phyloP scores from a whole-genome alignment of 2,113 vertebrate species.

The Hyperoodon ampullatus region DNA sequence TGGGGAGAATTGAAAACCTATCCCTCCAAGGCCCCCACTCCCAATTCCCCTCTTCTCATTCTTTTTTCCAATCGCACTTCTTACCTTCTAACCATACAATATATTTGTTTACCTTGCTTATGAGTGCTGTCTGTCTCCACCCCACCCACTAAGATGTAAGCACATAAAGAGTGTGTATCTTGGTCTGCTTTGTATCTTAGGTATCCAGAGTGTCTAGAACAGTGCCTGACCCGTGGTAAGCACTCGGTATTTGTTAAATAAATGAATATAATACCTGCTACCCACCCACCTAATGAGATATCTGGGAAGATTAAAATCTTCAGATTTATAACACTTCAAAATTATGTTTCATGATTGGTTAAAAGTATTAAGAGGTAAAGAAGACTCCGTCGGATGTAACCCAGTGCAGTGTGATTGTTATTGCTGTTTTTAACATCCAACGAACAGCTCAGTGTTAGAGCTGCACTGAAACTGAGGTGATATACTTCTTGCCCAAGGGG shows the following conservation, averaged over 20 bases:
- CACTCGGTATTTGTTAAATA: background rate
- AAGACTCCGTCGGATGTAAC: background rate
- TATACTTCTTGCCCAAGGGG: background rate
- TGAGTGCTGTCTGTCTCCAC: background rate
- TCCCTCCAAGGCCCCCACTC: accelerated
- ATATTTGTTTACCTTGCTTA: background rate
- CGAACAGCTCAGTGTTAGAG: background rate
- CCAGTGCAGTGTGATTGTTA: background rate
- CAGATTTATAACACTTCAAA: background rate
- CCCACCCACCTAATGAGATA: background rate
- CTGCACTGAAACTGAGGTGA: background rate
- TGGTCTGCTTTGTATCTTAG: background rate
- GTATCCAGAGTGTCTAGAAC: background rate
- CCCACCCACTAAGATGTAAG: background rate
- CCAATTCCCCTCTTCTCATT: background rate
- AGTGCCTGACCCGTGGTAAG: accelerated
- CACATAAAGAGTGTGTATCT: background rate
- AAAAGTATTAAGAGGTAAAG: background rate
- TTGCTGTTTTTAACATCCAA: background rate
- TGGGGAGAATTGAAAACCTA: background rate
- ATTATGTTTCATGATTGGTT: background rate
- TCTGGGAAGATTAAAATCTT: background rate
- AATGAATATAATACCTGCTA: background rate
- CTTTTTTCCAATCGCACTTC: background rate
- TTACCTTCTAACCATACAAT: accelerated